Base-by-base conservation (phyloP, 2,113 vertebrate species). In the Elachura formosa region DNA sequence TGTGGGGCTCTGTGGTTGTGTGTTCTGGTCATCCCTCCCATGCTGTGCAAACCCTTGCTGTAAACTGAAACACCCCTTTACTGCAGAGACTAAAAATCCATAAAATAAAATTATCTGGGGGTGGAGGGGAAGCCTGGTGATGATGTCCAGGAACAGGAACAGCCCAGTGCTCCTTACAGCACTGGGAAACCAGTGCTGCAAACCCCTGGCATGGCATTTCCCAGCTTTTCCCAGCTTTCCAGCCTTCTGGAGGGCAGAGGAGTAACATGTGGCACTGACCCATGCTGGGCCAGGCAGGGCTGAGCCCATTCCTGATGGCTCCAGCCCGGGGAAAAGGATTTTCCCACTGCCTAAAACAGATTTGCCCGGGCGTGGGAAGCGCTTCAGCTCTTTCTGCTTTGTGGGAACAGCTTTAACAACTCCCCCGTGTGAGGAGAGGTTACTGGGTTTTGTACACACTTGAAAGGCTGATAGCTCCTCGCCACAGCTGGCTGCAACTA, bases 341-440 rank as follows among this genome's bases (percentile, higher is more conserved):
- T 93, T 93, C 95, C 95, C 95, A 92, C 58, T 89, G 96, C 95
- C 89, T 91, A 66, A 84, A 95, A 73, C 77, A 87, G 95, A 85
- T 91, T 83, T 1, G 6, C 71, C 51, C 10, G 29, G 95, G 96
- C 96, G 91, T 95, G 94, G 96, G 96, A 95, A 94, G 93, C 11
- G 2, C 64, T 72, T 75, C 86, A 20, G 84, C 85, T 92, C 89
- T 28, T 83, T 84, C 69, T 38, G 72, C 95, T 87, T 87, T 95
- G 96, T 97, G 96, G 95, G 94, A 94, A 95, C 89, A 72, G 94
- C 89, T 94, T 92, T 94, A 96, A 95, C 46, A 94, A 96, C 91
- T 96, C 94, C 96, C 93, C 94, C 74, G 84, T 87, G 94, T n/a
- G 87, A 95, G 89, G 81, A 79, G 93, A 91, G 95, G 93, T 84